phyloP scores from a whole-genome alignment of 2,888 invertebrate species.

The Aspidapion aeneum region DNA sequence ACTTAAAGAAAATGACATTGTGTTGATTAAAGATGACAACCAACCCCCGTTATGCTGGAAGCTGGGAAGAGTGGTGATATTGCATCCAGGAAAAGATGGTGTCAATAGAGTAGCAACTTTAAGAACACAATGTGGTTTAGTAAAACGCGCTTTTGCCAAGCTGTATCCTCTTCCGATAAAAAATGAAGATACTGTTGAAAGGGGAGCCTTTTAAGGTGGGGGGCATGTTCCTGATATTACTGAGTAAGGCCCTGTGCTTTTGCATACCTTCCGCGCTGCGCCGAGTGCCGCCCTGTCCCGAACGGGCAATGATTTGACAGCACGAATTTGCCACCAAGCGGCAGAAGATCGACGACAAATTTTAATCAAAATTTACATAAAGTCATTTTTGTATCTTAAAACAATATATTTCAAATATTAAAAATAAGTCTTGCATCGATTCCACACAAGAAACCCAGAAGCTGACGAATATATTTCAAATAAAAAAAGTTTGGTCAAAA shows the following conservation, averaged over 20 bases:
- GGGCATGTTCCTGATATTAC: neutral
- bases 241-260: neutral
- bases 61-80: conserved; percentile 1
- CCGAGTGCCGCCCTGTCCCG: too few species aligned
- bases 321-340: too few species aligned
- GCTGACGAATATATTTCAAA: too few species aligned
- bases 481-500: too few species aligned
- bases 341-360: too few species aligned
- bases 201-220: neutral
- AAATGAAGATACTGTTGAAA: too few species aligned
- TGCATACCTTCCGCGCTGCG: too few species aligned
- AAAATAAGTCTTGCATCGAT: conserved; percentile 9
- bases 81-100: conserved; percentile 13
- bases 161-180: conserved; percentile 11
- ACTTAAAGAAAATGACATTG: neutral
- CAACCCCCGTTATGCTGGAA: conserved; percentile 4
- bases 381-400: too few species aligned
- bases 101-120: conserved; percentile 8
- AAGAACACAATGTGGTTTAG: conserved; percentile 1
- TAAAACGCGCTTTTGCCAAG: conserved; percentile 10
- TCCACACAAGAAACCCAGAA: too few species aligned
- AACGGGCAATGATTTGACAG: too few species aligned
- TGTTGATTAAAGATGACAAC: conserved; percentile 11
- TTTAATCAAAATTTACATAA: too few species aligned
- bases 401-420: too few species aligned